These are phyloP conservation scores for Anadara kagoshimensis DNA, from an alignment of 1,140 invertebrate genomes.

Conservation along the genomic window DNA sequence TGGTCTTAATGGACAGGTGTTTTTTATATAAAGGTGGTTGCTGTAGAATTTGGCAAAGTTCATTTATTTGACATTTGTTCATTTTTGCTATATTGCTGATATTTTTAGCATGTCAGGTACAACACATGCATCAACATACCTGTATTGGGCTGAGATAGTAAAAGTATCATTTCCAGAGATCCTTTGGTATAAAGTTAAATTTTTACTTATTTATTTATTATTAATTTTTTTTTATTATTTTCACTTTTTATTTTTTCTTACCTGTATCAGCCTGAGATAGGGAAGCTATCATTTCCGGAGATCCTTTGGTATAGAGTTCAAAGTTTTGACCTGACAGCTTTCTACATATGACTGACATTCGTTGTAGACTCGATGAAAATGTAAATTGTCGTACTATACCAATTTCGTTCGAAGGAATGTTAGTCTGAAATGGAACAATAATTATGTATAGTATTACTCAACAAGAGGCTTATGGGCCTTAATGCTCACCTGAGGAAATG, in stretches of 20 bases:
- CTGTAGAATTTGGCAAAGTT: too few relatives aligned
- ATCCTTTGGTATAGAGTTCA: constrained; percentile 91
- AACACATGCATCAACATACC: too few relatives aligned
- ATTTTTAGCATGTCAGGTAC: too few relatives aligned
- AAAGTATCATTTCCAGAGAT: constrained; percentile 91
- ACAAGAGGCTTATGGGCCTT: too few relatives aligned
- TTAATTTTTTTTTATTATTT: too few relatives aligned
- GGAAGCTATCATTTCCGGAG: constrained; percentile 90
- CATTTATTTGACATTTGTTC: too few relatives aligned
- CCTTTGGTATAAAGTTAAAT: constrained; percentile 93
- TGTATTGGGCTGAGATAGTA: constrained; percentile 80
- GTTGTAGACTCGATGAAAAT: constrained; percentile 91
- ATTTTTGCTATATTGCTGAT: too few relatives aligned
- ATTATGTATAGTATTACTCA: not conserved
- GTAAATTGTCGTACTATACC: constrained; percentile 94
- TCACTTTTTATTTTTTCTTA: constrained; percentile 67
- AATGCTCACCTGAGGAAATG: too few relatives aligned
- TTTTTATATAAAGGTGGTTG: too few relatives aligned
- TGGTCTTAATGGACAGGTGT: too few relatives aligned
- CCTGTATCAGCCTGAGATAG: constrained; percentile 81
- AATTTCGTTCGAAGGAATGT: constrained; percentile 72
- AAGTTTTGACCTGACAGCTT: constrained; percentile 80
- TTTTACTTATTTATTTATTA: too few relatives aligned
- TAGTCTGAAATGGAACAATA: not conserved
- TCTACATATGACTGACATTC: constrained; percentile 92